A percentile compares a stretch with the other conserved stretches of the same genome.
Evolutionary conservation across 1,140 invertebrate genomes (phyloP).

Genomic region (Lycorma delicatula): DNA sequence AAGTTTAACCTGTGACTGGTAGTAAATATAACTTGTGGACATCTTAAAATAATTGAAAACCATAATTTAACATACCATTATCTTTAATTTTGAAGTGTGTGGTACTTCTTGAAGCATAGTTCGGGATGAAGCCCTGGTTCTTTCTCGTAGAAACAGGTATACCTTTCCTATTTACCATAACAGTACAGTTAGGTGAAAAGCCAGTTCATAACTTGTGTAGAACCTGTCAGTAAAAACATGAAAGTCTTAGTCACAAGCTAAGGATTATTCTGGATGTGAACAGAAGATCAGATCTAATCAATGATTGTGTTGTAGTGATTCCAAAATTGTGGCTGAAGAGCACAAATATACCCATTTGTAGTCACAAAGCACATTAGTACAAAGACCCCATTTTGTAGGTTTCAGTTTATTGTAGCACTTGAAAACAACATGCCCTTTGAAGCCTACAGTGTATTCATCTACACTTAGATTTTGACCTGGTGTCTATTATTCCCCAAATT

Average conservation of each 20-base stretch:
- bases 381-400: conserved; percentile 10
- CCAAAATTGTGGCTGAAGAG: background rate
- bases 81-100: too few species aligned
- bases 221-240: conserved; percentile 10
- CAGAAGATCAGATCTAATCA: background rate
- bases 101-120: too few species aligned
- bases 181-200: background rate
- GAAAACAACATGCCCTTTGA: conserved; percentile 12
- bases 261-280: background rate
- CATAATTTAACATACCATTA: too few species aligned
- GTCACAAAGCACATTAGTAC: conserved; percentile 2
- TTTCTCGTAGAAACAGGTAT: background rate
- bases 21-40: too few species aligned
- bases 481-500: conserved; percentile 1
- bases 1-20: too few species aligned
- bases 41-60: too few species aligned
- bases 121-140: too few species aligned
- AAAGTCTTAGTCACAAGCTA: background rate
- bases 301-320: background rate
- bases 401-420: conserved; percentile 12
- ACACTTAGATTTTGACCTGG: background rate
- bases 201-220: background rate
- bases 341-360: conserved; percentile 8
- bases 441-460: conserved; percentile 6
- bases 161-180: too few species aligned